Conservation (phyloP, 2,888 invertebrate genomes). For the Cataglyphis albicans region DNA sequence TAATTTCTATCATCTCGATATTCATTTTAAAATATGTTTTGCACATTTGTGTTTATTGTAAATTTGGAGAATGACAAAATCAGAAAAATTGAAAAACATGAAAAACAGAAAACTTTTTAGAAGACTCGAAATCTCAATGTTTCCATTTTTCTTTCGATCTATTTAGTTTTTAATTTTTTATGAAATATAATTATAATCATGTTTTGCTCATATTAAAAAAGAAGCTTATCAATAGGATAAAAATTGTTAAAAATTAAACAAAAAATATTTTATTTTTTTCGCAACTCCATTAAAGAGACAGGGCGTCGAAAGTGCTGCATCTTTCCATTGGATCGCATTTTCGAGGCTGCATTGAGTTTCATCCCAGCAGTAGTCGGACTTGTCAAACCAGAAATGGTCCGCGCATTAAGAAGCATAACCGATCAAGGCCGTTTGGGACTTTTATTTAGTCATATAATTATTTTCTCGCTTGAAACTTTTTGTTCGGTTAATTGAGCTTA, state of each 20-base stretch:
- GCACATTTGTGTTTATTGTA: neutral
- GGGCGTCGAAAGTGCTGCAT: neutral
- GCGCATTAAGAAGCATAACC: conserved; percentile 34
- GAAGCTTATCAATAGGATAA: neutral
- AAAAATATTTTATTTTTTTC: neutral
- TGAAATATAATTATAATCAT: neutral
- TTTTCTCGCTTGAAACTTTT: conserved; percentile 29
- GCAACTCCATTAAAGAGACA: neutral
- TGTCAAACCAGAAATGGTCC: conserved; percentile 53
- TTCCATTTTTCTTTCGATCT: neutral
- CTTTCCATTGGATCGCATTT: conserved; percentile 1
- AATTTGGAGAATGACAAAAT: neutral
- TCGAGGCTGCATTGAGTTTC: conserved; percentile 2
- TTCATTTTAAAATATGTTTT: neutral
- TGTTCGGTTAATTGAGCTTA: conserved; percentile 1
- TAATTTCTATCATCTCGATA: neutral
- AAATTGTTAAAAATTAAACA: neutral
- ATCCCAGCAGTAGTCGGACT: conserved; percentile 21
- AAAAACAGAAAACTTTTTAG: neutral
- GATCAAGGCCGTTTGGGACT: conserved; percentile 38
- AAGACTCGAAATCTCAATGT: neutral
- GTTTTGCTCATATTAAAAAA: neutral
- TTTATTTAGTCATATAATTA: conserved; percentile 42
- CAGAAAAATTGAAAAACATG: neutral
- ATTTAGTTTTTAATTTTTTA: conserved; percentile 7